Percentiles rank a stretch among this genome's conserved stretches.
These are phyloP conservation scores for Peromyscus nudipes DNA, from an alignment of 2,797 vertebrate species.

Conservation along the genomic window DNA sequence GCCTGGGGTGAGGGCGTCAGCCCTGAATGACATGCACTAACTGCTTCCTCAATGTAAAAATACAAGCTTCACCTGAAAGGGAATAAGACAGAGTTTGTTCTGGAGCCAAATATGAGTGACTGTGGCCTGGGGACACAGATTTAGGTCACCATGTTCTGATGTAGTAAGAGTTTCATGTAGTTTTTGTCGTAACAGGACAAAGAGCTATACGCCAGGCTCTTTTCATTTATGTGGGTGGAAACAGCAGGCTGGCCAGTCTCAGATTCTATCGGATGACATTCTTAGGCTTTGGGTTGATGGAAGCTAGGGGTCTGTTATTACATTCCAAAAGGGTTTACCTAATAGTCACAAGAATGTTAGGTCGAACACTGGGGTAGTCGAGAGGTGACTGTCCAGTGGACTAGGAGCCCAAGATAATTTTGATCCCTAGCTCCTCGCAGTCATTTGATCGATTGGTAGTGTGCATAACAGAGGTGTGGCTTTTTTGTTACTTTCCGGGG, in stretches of 20 bases:
- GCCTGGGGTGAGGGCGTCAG: background rate
- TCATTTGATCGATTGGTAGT: background rate
- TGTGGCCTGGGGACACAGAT: background rate
- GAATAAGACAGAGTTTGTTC: background rate
- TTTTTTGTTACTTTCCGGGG: background rate
- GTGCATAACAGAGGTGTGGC: background rate
- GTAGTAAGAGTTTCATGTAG: background rate
- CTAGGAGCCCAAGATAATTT: background rate
- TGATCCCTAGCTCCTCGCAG: background rate
- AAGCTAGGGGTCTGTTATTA: background rate
- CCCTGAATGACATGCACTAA: background rate
- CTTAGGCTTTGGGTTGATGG: background rate
- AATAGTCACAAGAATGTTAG: conserved; percentile 10
- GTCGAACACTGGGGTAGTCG: background rate
- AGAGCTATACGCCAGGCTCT: background rate
- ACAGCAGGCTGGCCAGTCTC: background rate
- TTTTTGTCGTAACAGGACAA: background rate
- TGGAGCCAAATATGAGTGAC: background rate
- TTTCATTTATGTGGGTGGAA: background rate
- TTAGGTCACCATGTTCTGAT: background rate
- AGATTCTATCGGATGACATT: background rate
- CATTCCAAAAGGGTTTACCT: background rate
- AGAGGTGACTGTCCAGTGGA: background rate
- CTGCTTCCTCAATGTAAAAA: background rate
- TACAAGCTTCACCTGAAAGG: background rate